phyloP scores from a whole-genome alignment of 2,113 vertebrate species.

The Charina bottae region DNA sequence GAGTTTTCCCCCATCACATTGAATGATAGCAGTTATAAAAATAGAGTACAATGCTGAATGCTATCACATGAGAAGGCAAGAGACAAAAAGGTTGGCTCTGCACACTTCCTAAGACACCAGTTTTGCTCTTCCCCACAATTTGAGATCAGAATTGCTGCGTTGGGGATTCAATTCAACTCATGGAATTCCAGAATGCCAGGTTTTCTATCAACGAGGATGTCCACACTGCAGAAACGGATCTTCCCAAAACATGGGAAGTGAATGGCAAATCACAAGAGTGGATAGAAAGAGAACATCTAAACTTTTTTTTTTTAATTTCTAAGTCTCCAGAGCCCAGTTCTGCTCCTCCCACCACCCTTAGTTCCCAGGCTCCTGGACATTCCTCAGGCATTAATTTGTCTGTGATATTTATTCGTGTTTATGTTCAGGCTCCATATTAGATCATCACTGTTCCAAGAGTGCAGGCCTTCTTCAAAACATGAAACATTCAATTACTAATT shows the following conservation, averaged over 20 bases:
- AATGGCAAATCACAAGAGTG: neutral
- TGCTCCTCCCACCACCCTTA: neutral
- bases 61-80: neutral
- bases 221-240: neutral
- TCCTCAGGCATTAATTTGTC: slow-evolving; percentile 56
- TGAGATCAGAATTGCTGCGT: neutral
- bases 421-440: slow-evolving; percentile 70
- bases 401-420: slow-evolving; percentile 71
- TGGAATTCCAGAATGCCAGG: neutral
- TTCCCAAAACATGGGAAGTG: neutral
- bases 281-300: neutral
- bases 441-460: slow-evolving; percentile 71
- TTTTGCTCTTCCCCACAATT: neutral
- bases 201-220: too few species aligned
- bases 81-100: neutral
- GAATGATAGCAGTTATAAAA: neutral
- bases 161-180: neutral
- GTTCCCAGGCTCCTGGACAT: slow-evolving; percentile 52
- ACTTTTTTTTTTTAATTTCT: slow-evolving; percentile 27
- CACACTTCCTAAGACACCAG: neutral
- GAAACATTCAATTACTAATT: slow-evolving; percentile 80
- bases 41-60: neutral
- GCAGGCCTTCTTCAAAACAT: slow-evolving; percentile 73
- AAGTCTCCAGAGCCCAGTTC: slow-evolving; percentile 37
- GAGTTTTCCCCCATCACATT: neutral